Conservation (phyloP, 2,113 vertebrate genomes). For the Anarhynchus alexandrinus region DNA sequence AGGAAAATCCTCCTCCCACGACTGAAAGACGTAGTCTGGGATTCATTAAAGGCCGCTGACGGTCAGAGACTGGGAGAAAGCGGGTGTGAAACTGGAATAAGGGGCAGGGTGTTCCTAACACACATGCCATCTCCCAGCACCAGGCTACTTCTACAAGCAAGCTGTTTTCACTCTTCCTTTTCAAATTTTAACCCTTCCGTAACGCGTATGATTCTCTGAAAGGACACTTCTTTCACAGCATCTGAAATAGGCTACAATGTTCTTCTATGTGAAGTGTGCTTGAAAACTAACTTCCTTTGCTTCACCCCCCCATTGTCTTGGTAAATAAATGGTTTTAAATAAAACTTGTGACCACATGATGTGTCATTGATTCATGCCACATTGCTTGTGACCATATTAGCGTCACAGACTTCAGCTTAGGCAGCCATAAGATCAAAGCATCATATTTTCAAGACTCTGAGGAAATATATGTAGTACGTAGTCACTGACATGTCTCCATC, state of each 20-base stretch:
- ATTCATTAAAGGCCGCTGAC: not conserved
- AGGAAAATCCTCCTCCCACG: not conserved
- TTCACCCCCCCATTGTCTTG: not conserved
- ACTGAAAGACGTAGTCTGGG: not conserved
- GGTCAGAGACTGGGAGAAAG: not conserved
- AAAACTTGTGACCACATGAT: not conserved
- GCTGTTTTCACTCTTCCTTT: not conserved
- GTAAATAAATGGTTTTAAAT: not conserved
- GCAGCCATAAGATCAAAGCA: not conserved
- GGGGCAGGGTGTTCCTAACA: accelerated
- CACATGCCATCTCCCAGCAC: not conserved
- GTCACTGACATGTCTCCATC: not conserved
- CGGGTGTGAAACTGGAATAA: not conserved
- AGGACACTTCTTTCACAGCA: not conserved
- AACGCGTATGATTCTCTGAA: not conserved
- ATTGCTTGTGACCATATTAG: not conserved
- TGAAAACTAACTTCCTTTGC: not conserved
- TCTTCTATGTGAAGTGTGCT: not conserved
- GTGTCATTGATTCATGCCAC: not conserved
- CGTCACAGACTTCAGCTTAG: not conserved
- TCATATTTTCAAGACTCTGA: not conserved
- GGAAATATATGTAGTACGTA: accelerated
- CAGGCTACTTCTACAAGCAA: not conserved
- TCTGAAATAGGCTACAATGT: not conserved
- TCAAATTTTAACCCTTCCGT: not conserved